A percentile compares a stretch with the other conserved stretches of the same genome.
phyloP scores from a whole-genome alignment of 2,888 invertebrate species.

The Netelia melanura region DNA sequence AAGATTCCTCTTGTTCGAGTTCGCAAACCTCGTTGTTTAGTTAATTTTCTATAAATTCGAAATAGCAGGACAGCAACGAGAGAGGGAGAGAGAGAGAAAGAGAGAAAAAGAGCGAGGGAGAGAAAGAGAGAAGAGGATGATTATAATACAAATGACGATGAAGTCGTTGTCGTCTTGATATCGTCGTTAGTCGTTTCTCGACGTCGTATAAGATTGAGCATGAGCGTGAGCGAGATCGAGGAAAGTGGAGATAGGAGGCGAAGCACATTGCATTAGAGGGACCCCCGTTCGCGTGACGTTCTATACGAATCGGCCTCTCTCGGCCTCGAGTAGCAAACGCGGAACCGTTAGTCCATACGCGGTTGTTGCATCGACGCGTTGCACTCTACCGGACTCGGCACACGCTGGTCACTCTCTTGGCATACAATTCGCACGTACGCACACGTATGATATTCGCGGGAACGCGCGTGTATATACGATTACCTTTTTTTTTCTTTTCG shows the following conservation, averaged over 20 bases:
- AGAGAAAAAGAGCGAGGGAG: too few species aligned
- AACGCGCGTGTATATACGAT: neutral
- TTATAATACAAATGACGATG: slow-evolving; percentile 3
- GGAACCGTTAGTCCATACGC: slow-evolving; percentile 60
- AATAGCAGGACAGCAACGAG: neutral
- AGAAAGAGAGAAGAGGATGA: neutral
- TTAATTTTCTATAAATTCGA: slow-evolving; percentile 39
- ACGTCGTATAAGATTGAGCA: neutral
- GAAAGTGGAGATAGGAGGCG: slow-evolving; percentile 1
- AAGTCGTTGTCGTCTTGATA: neutral
- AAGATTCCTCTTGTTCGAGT: slow-evolving; percentile 46
- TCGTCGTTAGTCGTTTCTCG: slow-evolving; percentile 1
- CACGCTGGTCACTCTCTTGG: neutral
- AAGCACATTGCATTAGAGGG: slow-evolving; percentile 41
- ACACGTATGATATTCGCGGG: neutral
- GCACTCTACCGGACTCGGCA: slow-evolving; percentile 26
- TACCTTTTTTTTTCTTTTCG: neutral
- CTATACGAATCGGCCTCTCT: slow-evolving; percentile 36
- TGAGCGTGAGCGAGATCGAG: slow-evolving; percentile 20
- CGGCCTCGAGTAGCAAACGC: slow-evolving; percentile 52
- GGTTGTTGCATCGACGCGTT: slow-evolving; percentile 59
- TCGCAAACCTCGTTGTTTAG: slow-evolving; percentile 39
- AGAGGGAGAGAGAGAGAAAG: neutral
- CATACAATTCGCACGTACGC: neutral
- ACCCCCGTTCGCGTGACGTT: slow-evolving; percentile 47